Evolutionary conservation across 2,113 vertebrate species (phyloP), one percentile per base, ranked within the genome.

Genomic region (Pelvicachromis taeniatus): DNA sequence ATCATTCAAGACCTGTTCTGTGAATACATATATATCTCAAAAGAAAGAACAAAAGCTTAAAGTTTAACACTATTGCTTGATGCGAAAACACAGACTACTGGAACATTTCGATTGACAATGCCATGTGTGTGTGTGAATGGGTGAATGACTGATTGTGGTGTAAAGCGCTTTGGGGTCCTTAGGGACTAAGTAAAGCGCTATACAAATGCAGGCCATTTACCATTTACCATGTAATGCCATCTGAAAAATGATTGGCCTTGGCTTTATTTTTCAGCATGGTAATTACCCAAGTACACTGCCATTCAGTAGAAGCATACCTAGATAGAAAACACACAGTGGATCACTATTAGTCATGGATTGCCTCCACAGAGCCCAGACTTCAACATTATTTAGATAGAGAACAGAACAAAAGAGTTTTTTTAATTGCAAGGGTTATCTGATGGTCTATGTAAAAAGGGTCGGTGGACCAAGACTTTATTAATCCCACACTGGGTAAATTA

Each of bases 71-170:
- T 12, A 4, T n/a, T 63, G 31, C 59, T 38, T 63, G 0, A 63
- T 63, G 17, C 17, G 31, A 38, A 63, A 0, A n/a, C 31, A 35
- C 35, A 7, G 59, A 63, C 31, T 63, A 31, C 0, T 38, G 59
- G 31, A 38, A 63, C 59, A 63, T 63, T 63, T 63, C 31, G 9
- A 33, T 61, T 2, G 29, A 31, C n/a, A n/a, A n/a, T n/a, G n/a
- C n/a, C n/a, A n/a, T n/a, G n/a, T n/a, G n/a, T n/a, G n/a, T n/a
- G n/a, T n/a, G n/a, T n/a, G n/a, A n/a, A n/a, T n/a, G n/a, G n/a
- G n/a, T n/a, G n/a, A n/a, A n/a, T n/a, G n/a, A n/a, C n/a, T n/a
- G n/a, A n/a, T n/a, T n/a, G n/a, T n/a, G n/a, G n/a, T n/a, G n/a
- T n/a, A n/a, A n/a, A n/a, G n/a, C n/a, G n/a, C n/a, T n/a, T n/a